Evolutionary conservation across 2,113 vertebrate species (phyloP), one percentile per base, ranked within the genome.

Genomic region (Platysteira castanea): DNA sequence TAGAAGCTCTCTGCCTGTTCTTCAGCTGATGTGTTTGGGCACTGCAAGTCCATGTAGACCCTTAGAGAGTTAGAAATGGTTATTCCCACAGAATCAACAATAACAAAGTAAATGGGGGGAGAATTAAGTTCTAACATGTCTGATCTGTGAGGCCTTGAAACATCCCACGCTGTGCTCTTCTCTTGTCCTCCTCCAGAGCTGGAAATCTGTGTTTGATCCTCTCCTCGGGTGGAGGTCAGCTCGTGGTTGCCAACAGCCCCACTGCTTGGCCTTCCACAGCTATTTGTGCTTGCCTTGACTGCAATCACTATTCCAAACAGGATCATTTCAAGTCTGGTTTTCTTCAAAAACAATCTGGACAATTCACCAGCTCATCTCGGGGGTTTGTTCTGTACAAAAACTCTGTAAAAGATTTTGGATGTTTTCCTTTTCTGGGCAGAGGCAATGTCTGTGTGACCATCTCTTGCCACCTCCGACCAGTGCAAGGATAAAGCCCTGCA

Each of bases 381-480:
- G 8, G 19, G 8, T 78, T 61, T 70, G 56, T 67, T 88, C 28
- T 65, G 42, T 37, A 9, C 47, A 15, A 42, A 54, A 53, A 5
- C 35, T 35, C 27, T 35, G 28, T 11, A 15, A 3, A 23, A 30
- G 37, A 7, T 39, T 90, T 59, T 27, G 30, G 23, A 19, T 41
- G n/a, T 26, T 87, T 54, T 39, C 1, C 10, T 56, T 59, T 69
- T 50, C n/a, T 73, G 50, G 74, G 24, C 20, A 31, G 52, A 14
- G 57, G 31, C 53, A 12, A 1, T 2, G 2, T 35, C 49, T 39
- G 3, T 49, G 67, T 10, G 3, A 24, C 9, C 76, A 12, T 20
- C 49, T 64, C 23, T n/a, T 54, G 67, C 6, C 28, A 1, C 47
- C 11, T 5, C 9, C 0, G 0, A 6, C 24, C 37, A 39, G 37